Percentiles rank a stretch among this genome's conserved stretches.
Conservation (phyloP, 1,140 invertebrate species). For the Mya arenaria region DNA sequence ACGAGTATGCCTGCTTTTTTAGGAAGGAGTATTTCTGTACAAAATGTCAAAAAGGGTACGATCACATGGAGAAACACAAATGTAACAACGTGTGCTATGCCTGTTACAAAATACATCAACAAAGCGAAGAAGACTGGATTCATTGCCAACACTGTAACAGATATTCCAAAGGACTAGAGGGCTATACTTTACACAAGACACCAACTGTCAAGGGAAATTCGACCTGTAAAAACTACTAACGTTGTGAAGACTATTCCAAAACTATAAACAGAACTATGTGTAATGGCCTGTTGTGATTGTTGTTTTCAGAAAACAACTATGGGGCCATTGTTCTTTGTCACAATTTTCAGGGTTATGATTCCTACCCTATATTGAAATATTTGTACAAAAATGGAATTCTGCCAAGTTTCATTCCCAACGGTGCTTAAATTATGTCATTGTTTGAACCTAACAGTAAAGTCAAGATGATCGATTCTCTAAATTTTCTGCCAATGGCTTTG, state of each 20-base stretch:
- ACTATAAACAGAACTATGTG: background rate
- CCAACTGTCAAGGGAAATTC: conserved; percentile 8
- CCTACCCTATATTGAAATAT: conserved; percentile 42
- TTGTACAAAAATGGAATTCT: conserved; percentile 26
- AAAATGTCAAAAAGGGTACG: conserved; percentile 24
- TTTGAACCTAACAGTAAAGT: background rate
- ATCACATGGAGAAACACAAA: conserved; percentile 20
- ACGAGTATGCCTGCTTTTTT: conserved; percentile 26
- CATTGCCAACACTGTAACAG: conserved; percentile 11
- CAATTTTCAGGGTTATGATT: conserved; percentile 44
- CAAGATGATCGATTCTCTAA: conserved; percentile 36
- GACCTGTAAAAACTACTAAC: background rate
- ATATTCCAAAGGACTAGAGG: background rate
- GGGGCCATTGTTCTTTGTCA: conserved; percentile 5
- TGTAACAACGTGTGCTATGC: conserved; percentile 20
- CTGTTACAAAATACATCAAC: conserved; percentile 5
- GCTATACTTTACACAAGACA: background rate
- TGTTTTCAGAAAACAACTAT: conserved; percentile 15
- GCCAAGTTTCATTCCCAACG: conserved; percentile 29
- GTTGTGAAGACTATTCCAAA: conserved; percentile 18
- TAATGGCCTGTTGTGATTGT: conserved; percentile 3
- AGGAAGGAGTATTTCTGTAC: background rate
- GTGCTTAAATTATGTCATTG: conserved; percentile 11
- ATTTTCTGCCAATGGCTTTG: conserved; percentile 45
- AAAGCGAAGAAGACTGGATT: background rate